These are phyloP conservation scores for Vireo altiloquus DNA, from an alignment of 2,113 vertebrate species.

Conservation along the genomic window DNA sequence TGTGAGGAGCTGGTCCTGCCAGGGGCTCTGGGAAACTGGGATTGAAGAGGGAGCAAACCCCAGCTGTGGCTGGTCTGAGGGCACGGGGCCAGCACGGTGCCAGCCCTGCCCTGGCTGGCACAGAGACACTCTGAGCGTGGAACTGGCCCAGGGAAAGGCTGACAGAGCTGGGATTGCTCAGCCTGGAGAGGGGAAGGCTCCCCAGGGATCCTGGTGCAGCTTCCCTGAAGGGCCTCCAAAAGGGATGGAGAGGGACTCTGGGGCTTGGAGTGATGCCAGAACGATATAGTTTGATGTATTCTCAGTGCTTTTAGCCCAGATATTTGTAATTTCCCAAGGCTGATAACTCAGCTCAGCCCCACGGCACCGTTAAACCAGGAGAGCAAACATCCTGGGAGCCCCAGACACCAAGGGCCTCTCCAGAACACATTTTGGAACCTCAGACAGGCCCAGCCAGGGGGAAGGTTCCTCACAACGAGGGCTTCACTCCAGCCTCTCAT, in stretches of 20 bases:
- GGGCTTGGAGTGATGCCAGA: background rate
- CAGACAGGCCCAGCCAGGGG: too few relatives aligned
- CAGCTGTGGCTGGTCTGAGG: background rate
- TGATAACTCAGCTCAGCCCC: too few relatives aligned
- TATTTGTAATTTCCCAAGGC: too few relatives aligned
- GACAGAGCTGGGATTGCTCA: background rate
- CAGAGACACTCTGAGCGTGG: accelerated
- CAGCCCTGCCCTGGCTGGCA: background rate
- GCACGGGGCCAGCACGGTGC: background rate
- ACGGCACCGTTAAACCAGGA: too few relatives aligned
- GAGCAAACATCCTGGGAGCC: too few relatives aligned
- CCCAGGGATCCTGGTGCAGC: background rate
- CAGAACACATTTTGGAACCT: too few relatives aligned
- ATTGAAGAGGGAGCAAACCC: background rate
- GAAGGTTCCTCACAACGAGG: too few relatives aligned
- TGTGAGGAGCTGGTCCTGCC: background rate
- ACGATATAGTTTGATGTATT: too few relatives aligned
- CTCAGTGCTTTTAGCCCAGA: too few relatives aligned
- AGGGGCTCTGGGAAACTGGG: background rate
- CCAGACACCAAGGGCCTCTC: too few relatives aligned
- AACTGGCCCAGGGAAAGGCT: background rate
- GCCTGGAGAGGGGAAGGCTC: background rate
- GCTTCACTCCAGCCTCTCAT: too few relatives aligned
- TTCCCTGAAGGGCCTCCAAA: background rate
- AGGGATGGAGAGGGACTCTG: background rate